These are phyloP conservation scores for Aplysia californica DNA, from an alignment of 1,140 invertebrate species.

Conservation along the genomic window DNA sequence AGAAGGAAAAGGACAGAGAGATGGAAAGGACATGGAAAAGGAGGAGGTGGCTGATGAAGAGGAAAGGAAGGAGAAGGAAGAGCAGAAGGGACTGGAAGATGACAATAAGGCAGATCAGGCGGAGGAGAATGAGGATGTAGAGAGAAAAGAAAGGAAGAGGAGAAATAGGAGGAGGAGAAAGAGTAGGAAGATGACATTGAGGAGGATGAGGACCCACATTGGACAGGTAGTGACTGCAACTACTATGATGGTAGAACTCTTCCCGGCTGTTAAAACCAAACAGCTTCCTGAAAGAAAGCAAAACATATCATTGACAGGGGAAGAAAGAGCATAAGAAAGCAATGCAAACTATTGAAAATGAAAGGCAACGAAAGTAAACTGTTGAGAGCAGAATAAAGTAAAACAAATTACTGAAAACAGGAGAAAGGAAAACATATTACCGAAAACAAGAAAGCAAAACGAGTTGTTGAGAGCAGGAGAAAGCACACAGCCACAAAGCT, in stretches of 20 bases:
- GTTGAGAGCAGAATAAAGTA: too few relatives aligned
- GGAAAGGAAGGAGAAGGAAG: background rate
- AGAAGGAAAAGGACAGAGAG: too few relatives aligned
- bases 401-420: too few relatives aligned
- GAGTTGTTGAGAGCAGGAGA: too few relatives aligned
- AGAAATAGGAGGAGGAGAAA: background rate
- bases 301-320: background rate
- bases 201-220: constrained; percentile 65
- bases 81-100: background rate
- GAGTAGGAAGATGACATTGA: background rate
- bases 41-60: constrained; percentile 20
- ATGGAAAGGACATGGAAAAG: background rate
- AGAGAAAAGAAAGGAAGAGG: background rate
- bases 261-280: constrained; percentile 81
- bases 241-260: constrained; percentile 86
- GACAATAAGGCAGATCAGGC: background rate
- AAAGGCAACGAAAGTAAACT: too few relatives aligned
- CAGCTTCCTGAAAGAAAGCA: constrained; percentile 73
- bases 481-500: background rate
- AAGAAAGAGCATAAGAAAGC: background rate
- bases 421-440: too few relatives aligned
- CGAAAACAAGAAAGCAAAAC: too few relatives aligned
- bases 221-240: constrained; percentile 80
- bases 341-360: too few relatives aligned
- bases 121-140: background rate